Evolutionary conservation across 2,888 invertebrate genomes (phyloP).

Genomic region (Chrysolina oricalcia): DNA sequence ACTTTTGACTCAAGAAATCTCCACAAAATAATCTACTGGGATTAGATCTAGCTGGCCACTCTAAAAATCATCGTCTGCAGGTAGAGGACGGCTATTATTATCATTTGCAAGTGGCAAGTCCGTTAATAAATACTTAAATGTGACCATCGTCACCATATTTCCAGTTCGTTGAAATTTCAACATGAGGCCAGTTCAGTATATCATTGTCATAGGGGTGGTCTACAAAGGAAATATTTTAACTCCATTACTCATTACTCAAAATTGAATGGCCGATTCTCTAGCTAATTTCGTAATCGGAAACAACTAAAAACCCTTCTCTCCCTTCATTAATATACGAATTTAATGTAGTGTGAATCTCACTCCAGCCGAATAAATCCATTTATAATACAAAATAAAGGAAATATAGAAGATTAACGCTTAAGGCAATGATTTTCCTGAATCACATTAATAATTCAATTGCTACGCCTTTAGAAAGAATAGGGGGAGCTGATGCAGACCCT

Average conservation of each 20-base stretch:
- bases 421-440: constrained; percentile 56
- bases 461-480: constrained; percentile 29
- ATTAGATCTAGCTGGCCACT: too few species aligned
- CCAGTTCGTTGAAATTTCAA: too few species aligned
- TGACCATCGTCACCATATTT: too few species aligned
- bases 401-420: constrained; percentile 52
- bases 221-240: neutral
- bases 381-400: constrained; percentile 51
- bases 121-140: too few species aligned
- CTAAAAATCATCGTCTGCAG: too few species aligned
- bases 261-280: constrained; percentile 10
- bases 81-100: too few species aligned
- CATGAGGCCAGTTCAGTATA: too few species aligned
- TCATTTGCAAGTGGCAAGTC: too few species aligned
- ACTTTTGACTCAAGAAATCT: too few species aligned
- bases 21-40: too few species aligned
- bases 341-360: constrained; percentile 47
- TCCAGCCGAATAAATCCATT: constrained; percentile 40
- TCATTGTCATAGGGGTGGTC: neutral
- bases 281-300: constrained; percentile 31
- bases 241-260: constrained; percentile 14
- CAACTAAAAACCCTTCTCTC: constrained; percentile 5
- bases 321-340: constrained; percentile 24
- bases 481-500: constrained; percentile 16
- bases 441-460: constrained; percentile 45